Evolutionary conservation across 1,140 invertebrate species (phyloP), one percentile per base, ranked within the genome.

Genomic region (Ladona fulva): DNA sequence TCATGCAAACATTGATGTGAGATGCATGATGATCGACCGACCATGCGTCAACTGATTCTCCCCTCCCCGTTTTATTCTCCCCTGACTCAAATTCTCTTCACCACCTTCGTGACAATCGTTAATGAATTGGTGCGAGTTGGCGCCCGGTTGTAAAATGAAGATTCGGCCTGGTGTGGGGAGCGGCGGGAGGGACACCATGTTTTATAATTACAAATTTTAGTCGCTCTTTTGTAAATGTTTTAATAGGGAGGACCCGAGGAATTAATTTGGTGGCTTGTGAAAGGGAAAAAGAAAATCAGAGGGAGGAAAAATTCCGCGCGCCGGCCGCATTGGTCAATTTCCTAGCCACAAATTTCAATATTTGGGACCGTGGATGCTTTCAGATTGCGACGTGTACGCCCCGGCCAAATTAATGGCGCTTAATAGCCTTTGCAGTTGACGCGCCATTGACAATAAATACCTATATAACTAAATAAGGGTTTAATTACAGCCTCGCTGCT

Each of bases 371-470:
- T 10, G 44, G 44, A 52, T 10, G 52, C 52, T 66, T 22, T 66
- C 52, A 66, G 52, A 66, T 66, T 66, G 52, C 14, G 52, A 22
- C 52, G 52, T 10, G 44, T 19, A 52, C 44, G 44, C 44, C 19
- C 19, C 16, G 52, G 52, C 3, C n/a, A 66, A 66, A 66, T 66
- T 66, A 66, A 66, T 22, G 52, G 52, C 1, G 52, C 52, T 12
- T 66, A 66, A 66, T 66, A 66, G 52, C 52, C 52, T 66, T 66
- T 66, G n/a, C 52, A 66, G 52, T 66, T 66, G 52, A 66, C 52
- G 52, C 52, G 52, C 52, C 52, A 66, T 66, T 12, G 52, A 66
- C 52, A 66, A 66, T 66, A 66, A 66, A 66, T 66, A 66, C 52
- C 52, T 66, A 66, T 66, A 66, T 66, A 66, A 66, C 52, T 66